Percentiles rank a stretch among this genome's conserved stretches.
Evolutionary conservation across 2,888 invertebrate genomes (phyloP).

Genomic region (Germaria angustata): DNA sequence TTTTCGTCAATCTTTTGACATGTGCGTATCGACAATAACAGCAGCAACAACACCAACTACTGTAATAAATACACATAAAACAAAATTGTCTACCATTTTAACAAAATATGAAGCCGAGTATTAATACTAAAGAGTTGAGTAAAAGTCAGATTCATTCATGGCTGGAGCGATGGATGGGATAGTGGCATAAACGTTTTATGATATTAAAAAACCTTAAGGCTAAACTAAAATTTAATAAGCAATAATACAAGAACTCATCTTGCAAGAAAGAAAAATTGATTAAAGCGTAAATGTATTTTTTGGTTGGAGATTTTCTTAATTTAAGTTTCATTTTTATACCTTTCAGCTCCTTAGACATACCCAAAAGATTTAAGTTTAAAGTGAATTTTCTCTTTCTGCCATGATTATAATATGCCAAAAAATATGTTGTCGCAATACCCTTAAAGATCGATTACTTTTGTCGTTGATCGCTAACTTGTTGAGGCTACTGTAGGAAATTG

Average conservation of each 20-base stretch:
- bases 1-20: constrained; percentile 80
- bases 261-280: constrained; percentile 71
- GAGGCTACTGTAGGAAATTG: constrained; percentile 74
- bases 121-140: constrained; percentile 39
- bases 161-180: neutral
- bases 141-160: constrained; percentile 51
- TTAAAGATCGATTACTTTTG: constrained; percentile 75
- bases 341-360: constrained; percentile 36
- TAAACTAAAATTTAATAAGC: constrained; percentile 50
- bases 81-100: neutral
- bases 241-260: constrained; percentile 43
- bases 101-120: neutral
- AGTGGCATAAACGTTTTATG: constrained; percentile 11
- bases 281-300: constrained; percentile 77
- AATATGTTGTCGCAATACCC: neutral
- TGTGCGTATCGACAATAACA: constrained; percentile 70
- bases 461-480: constrained; percentile 79
- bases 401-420: constrained; percentile 74
- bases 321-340: constrained; percentile 32
- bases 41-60: constrained; percentile 23
- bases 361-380: constrained; percentile 5
- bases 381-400: neutral
- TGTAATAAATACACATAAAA: constrained; percentile 26
- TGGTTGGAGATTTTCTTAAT: neutral
- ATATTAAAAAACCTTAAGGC: constrained; percentile 52